These are phyloP conservation scores for Morus bassanus DNA, from an alignment of 2,797 vertebrate genomes.

Conservation along the genomic window DNA sequence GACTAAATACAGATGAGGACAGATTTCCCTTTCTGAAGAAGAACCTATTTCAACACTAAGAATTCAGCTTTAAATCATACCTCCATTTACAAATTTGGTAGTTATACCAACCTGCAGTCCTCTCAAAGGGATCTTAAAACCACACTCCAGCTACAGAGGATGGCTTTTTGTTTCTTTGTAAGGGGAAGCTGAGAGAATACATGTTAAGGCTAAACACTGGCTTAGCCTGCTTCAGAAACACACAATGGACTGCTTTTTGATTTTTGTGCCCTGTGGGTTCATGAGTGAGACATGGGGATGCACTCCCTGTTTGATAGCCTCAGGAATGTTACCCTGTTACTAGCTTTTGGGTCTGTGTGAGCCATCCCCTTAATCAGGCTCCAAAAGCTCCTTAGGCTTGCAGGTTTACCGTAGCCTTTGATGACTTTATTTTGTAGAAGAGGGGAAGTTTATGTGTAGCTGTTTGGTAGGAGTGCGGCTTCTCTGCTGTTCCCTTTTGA, in stretches of 20 bases:
- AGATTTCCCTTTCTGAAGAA: neutral
- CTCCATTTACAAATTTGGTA: neutral
- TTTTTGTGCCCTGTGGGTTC: neutral
- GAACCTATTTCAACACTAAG: neutral
- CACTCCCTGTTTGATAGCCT: neutral
- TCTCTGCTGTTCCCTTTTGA: neutral
- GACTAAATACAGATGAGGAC: neutral
- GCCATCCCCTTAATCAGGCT: neutral
- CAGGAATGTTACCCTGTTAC: neutral
- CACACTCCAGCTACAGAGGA: neutral
- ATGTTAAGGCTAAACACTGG: neutral
- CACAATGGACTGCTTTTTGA: neutral
- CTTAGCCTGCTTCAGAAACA: neutral
- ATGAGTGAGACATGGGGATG: neutral
- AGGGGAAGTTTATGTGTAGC: neutral
- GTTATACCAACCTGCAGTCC: neutral
- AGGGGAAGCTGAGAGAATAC: neutral
- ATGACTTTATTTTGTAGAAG: neutral
- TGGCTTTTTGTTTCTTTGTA: neutral
- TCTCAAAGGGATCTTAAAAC: neutral
- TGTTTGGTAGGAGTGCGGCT: neutral
- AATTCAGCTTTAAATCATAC: neutral
- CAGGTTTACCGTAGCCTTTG: neutral
- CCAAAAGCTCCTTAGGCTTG: neutral
- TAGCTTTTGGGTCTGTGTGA: neutral